Evolutionary conservation across 2,888 invertebrate species (phyloP), one percentile per base, ranked within the genome.

Genomic region (Galerucella calmariensis): DNA sequence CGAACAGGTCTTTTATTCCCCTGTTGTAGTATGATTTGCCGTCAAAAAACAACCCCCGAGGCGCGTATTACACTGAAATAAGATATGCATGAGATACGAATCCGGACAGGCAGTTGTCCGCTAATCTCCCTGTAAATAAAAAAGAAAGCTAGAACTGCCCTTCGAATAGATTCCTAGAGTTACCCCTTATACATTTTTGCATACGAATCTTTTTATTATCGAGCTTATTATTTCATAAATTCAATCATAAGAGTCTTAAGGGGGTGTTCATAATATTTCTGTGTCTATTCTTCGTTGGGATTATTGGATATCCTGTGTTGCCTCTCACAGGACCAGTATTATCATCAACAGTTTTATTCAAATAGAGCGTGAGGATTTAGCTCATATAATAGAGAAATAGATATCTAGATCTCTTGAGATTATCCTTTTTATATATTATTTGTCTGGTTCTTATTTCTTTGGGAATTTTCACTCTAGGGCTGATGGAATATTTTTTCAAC

Each of bases 21-120:
- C 69, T 20, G n/a, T 16, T 63, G 56, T 59, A 35, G 56, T 65
- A 53, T 2, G 24, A 51, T 66, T 69, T 20, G 59, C 35, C 62
- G 63, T 69, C 68, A 72, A 67, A 75, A 74, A 75, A 70, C 69
- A 59, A 76, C 65, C 74, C 73, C 75, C 67, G 66, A 35, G 65
- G 69, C 73, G 72, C 78, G 61, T 75, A 78, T 77, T 75, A 78
- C 74, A 76, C 56, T 76, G 78, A 78, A 78, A 78, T 78, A 77
- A 78, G 78, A 78, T 78, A 78, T 77, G 78, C 78, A 78, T 78
- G 78, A 77, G 77, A 78, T 75, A 74, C 74, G 74, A 61, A 72
- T 77, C 72, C 75, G 24, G 66, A 66, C 44, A 70, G 51, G 73
- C 69, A 68, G 70, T 77, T 75, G 62, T 75, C 67, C 72, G 75